These are phyloP conservation scores for Cyclophora punctaria DNA, from an alignment of 2,888 invertebrate species.

Conservation along the genomic window DNA sequence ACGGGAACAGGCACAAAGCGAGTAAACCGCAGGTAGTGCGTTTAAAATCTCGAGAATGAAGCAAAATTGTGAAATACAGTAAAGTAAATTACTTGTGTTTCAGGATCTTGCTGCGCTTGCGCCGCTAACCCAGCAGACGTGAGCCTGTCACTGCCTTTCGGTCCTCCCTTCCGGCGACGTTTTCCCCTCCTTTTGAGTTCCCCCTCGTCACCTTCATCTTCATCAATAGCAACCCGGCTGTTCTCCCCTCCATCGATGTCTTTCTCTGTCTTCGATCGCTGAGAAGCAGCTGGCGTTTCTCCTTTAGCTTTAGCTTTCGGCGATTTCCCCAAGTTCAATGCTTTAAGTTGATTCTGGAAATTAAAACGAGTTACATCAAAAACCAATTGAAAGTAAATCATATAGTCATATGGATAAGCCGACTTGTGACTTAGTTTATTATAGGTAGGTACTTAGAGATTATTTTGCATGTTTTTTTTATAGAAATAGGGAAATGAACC, in stretches of 20 bases:
- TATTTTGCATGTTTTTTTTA: background rate
- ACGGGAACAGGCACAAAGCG: too few relatives aligned
- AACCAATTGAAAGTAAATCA: too few relatives aligned
- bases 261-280: slow-evolving; percentile 51
- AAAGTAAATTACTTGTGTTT: slow-evolving; percentile 73
- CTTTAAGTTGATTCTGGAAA: slow-evolving; percentile 61
- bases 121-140: slow-evolving; percentile 67
- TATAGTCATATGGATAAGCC: too few relatives aligned
- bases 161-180: slow-evolving; percentile 72
- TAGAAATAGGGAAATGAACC: slow-evolving; percentile 30
- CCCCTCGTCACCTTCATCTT: slow-evolving; percentile 22
- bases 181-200: slow-evolving; percentile 74
- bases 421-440: too few relatives aligned
- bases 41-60: too few relatives aligned
- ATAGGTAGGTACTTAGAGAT: too few relatives aligned
- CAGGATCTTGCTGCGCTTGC: slow-evolving; percentile 77
- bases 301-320: slow-evolving; percentile 41
- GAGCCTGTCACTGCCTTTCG: slow-evolving; percentile 62
- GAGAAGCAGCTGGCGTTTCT: slow-evolving; percentile 39
- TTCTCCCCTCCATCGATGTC: slow-evolving; percentile 32
- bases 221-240: slow-evolving; percentile 27
- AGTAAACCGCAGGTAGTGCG: too few relatives aligned
- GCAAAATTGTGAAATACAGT: too few relatives aligned
- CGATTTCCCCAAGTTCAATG: slow-evolving; percentile 52
- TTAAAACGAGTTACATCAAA: too few relatives aligned